These are phyloP conservation scores for Andricus curvator DNA, from an alignment of 2,888 invertebrate species.

Conservation along the genomic window DNA sequence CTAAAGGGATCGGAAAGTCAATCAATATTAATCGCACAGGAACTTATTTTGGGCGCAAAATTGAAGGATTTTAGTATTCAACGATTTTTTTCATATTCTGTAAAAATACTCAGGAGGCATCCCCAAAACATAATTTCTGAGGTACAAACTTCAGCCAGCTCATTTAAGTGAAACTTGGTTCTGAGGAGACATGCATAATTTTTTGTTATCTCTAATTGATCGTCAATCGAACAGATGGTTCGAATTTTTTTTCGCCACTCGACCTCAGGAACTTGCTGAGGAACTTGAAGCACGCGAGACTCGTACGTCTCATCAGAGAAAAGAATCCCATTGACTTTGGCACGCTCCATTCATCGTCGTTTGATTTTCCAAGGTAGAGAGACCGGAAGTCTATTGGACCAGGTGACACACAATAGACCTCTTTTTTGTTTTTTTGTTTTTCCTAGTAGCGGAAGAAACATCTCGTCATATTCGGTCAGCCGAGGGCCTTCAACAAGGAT, in stretches of 20 bases:
- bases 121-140: too few relatives aligned
- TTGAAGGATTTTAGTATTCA: too few relatives aligned
- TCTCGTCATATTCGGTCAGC: background rate
- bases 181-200: too few relatives aligned
- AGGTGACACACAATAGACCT: background rate
- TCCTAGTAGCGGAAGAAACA: background rate
- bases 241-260: background rate
- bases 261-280: background rate
- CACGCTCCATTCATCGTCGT: constrained; percentile 25
- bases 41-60: too few relatives aligned
- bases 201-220: background rate
- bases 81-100: too few relatives aligned
- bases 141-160: too few relatives aligned
- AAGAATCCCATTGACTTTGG: constrained; percentile 36
- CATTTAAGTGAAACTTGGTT: too few relatives aligned
- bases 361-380: background rate
- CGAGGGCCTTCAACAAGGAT: background rate
- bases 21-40: too few relatives aligned
- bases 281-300: constrained; percentile 21
- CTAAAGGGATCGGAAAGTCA: too few relatives aligned
- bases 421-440: background rate
- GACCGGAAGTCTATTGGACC: background rate
- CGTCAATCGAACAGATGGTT: background rate
- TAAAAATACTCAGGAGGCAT: too few relatives aligned
- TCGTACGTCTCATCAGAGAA: constrained; percentile 1